These are phyloP conservation scores for Tadarida brasiliensis DNA, from an alignment of 2,797 vertebrate species.

Conservation along the genomic window DNA sequence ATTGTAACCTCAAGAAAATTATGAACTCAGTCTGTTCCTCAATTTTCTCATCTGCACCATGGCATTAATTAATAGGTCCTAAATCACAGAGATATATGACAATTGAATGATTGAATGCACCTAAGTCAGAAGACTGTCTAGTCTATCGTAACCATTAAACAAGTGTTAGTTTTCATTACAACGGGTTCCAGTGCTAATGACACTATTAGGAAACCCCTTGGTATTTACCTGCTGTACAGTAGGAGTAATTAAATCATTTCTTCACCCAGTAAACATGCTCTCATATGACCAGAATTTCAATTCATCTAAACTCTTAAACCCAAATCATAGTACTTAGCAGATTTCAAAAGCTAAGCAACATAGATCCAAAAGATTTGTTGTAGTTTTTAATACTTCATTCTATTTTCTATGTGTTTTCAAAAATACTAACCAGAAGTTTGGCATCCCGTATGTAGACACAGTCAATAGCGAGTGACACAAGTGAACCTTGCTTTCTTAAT, in stretches of 20 bases:
- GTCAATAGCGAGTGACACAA: background rate
- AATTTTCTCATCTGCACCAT: background rate
- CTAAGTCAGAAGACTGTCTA: background rate
- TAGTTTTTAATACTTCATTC: conserved; percentile 1
- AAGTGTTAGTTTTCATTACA: background rate
- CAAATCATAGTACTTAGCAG: background rate
- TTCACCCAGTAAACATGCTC: background rate
- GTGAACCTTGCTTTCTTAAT: conserved; percentile 10
- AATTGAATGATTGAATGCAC: background rate
- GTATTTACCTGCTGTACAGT: background rate
- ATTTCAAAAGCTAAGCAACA: conserved; percentile 33
- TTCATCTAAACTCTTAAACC: background rate
- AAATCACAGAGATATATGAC: background rate
- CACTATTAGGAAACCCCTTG: background rate
- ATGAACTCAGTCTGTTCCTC: background rate
- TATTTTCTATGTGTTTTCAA: background rate
- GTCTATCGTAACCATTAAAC: background rate
- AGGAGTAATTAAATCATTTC: background rate
- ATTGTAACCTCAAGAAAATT: background rate
- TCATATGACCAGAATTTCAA: background rate
- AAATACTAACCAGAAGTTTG: background rate
- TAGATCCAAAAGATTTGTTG: background rate
- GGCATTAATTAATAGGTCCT: background rate
- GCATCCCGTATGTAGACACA: background rate
- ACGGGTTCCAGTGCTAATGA: background rate